Conservation (phyloP, 1,140 invertebrate species). For the Papilio polytes region DNA sequence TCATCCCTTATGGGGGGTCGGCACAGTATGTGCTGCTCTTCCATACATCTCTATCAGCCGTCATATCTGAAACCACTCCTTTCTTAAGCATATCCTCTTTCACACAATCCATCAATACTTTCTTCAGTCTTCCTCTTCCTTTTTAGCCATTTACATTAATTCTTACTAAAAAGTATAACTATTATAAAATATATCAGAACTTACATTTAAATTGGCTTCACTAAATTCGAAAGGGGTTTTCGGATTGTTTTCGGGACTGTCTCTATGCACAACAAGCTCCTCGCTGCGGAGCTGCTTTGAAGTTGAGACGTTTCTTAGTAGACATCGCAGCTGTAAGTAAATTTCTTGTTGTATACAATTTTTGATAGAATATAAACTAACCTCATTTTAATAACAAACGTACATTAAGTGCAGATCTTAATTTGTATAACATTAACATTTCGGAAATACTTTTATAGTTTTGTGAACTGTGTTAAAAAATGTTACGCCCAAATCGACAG, state of each 20-base stretch:
- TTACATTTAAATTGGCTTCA: conserved; percentile 68
- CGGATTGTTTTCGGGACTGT: conserved; percentile 64
- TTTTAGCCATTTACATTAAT: too few species aligned
- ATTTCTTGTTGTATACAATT: not conserved
- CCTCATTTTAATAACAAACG: not conserved
- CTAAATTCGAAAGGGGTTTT: conserved; percentile 69
- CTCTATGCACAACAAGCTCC: conserved; percentile 67
- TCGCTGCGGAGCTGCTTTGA: conserved; percentile 53
- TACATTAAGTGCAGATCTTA: not conserved
- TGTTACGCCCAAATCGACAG: not conserved
- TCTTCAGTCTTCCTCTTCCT: too few species aligned
- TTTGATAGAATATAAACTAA: not conserved
- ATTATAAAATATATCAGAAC: conserved; percentile 10
- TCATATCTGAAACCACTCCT: too few species aligned
- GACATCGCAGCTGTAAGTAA: conserved; percentile 52
- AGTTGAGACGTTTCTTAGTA: conserved; percentile 51
- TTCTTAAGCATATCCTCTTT: too few species aligned
- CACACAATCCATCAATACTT: too few species aligned
- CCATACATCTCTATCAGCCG: too few species aligned
- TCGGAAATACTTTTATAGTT: not conserved
- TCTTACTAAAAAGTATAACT: too few species aligned
- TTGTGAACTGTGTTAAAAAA: not conserved
- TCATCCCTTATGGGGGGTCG: too few species aligned
- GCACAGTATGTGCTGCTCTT: too few species aligned
- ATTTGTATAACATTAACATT: conserved; percentile 6